Evolutionary conservation across 1,140 invertebrate species (phyloP).

Genomic region (Drosophila ananassae): DNA sequence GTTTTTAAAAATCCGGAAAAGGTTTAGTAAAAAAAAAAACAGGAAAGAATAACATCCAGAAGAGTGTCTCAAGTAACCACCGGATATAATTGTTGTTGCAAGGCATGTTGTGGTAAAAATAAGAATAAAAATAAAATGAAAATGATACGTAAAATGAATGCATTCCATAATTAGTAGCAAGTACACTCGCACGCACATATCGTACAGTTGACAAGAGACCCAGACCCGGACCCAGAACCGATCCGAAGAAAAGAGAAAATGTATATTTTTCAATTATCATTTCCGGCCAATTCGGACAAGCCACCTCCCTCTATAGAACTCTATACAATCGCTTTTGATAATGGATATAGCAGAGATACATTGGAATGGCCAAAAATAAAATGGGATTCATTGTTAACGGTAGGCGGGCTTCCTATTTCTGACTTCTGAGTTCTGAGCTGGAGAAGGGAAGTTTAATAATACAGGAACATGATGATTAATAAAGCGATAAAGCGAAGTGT

Average conservation of each 20-base stretch:
- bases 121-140: slow-evolving; percentile 32
- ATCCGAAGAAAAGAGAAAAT: slow-evolving; percentile 61
- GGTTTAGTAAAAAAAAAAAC: neutral
- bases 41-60: neutral
- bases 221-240: no score
- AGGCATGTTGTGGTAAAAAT: slow-evolving; percentile 46
- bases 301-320: slow-evolving; percentile 1
- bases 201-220: slow-evolving; percentile 34
- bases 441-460: neutral
- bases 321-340: slow-evolving; percentile 46
- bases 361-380: slow-evolving; percentile 45
- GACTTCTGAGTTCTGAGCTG: slow-evolving; percentile 9
- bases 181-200: slow-evolving; percentile 19
- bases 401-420: neutral
- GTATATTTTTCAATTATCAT: slow-evolving; percentile 77
- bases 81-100: slow-evolving; percentile 71
- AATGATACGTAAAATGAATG: slow-evolving; percentile 76
- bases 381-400: slow-evolving; percentile 41
- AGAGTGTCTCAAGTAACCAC: slow-evolving; percentile 71
- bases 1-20: neutral
- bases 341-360: slow-evolving; percentile 15
- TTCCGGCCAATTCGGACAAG: slow-evolving; percentile 60
- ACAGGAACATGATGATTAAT: slow-evolving; percentile 31
- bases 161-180: slow-evolving; percentile 77
- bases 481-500: slow-evolving; percentile 46